A percentile compares a stretch with the other conserved stretches of the same genome.
Evolutionary conservation across 1,140 invertebrate genomes (phyloP).

Genomic region (Drosophila pandora): DNA sequence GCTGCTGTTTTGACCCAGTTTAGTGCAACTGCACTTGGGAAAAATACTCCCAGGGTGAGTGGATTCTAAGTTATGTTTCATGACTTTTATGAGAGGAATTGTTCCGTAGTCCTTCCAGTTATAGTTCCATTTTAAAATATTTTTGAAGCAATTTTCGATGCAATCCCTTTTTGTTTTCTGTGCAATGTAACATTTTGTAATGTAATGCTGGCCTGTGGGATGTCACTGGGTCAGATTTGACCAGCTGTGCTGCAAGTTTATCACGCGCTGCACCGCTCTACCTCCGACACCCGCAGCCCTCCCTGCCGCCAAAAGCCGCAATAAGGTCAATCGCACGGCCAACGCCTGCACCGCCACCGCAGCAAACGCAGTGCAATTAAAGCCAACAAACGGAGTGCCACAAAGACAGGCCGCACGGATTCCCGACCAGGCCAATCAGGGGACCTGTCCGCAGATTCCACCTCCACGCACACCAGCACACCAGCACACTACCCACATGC

Average conservation of each 20-base stretch:
- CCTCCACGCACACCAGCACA: constrained; percentile 1
- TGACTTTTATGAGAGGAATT: neutral
- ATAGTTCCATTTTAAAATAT: neutral
- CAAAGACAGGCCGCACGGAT: constrained; percentile 35
- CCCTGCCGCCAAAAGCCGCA: constrained; percentile 42
- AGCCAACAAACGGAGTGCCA: constrained; percentile 63
- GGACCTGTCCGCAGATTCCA: constrained; percentile 32
- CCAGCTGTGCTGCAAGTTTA: constrained; percentile 41
- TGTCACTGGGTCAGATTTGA: constrained; percentile 27
- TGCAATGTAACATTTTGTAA: constrained; percentile 3
- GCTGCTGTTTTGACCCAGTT: constrained; percentile 46
- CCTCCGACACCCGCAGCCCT: neutral
- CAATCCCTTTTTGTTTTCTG: neutral
- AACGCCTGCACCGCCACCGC: constrained; percentile 18
- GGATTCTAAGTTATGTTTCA: neutral
- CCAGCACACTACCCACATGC: neutral
- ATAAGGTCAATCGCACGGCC: constrained; percentile 67
- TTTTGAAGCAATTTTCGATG: neutral
- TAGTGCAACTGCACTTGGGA: constrained; percentile 4
- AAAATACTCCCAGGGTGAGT: neutral
- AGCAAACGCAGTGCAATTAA: constrained; percentile 64
- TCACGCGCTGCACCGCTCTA: constrained; percentile 22
- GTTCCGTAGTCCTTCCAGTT: neutral
- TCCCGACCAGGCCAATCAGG: constrained; percentile 63
- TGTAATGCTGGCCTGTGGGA: constrained; percentile 14